Base-by-base conservation (phyloP, 2,797 vertebrate genomes). In the Tarsius wallacei region DNA sequence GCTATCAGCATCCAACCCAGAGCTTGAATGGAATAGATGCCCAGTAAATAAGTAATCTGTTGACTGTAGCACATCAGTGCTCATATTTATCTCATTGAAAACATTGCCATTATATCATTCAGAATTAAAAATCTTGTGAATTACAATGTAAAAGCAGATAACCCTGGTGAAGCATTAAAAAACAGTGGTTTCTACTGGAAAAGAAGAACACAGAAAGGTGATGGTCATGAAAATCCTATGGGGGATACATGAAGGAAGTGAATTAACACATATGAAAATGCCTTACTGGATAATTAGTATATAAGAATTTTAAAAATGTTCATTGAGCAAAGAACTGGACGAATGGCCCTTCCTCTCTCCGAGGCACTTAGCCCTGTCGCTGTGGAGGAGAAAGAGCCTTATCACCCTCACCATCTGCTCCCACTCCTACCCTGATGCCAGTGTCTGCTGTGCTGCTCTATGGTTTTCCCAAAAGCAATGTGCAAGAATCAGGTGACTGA, bases 331-430 rank as follows among this genome's bases (percentile, higher is more conserved):
- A 92, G 16, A 74, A 63, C 8, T 63, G 7, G 36, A 2, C 10
- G 64, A 71, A 24, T 10, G 4, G 7, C 19, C 49, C 77, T 31
- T 83, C 31, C 51, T 70, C 21, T n/a, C 66, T 31, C 42, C 7
- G 42, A 42, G n/a, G 51, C 36, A 49, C n/a, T 59, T 89, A 22
- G 7, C 13, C 22, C 17, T 33, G n/a, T 49, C 11, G 11, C 36
- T 26, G 26, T 26, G 19, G 42, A 15, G 7, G 22, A 47, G 42
- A 13, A 1, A n/a, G 51, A 33, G 31, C 6, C n/a, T 78, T 12
- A 5, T 28, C 64, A 31, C 22, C 26, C 3, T 0, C 0, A 22
- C 36, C 33, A 31, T 21, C 14, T 22, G 0, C 7, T 1, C 10
- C 66, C 3, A 11, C 9, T 47, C 63, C 22, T 51, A 0, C 1